A percentile compares a stretch with the other conserved stretches of the same genome.
Conservation (phyloP, 2,113 vertebrate species). For the Cheilinus undulatus region DNA sequence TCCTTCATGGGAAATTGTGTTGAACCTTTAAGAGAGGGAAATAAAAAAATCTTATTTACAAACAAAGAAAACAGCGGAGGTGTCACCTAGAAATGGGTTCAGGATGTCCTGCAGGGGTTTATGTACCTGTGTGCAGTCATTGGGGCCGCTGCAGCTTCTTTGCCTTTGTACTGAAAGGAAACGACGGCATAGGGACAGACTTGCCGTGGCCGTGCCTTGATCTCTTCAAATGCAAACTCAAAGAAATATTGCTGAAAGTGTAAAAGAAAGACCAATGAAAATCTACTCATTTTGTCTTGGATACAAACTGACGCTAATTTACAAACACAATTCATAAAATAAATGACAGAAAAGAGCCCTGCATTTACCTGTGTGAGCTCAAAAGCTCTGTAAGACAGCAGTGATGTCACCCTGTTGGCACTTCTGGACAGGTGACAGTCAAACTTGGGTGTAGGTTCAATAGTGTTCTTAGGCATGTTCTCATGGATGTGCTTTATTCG, state of each 20-base stretch:
- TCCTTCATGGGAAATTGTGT: slow-evolving; percentile 67
- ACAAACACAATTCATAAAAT: not conserved
- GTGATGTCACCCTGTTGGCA: slow-evolving; percentile 88
- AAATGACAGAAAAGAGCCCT: not conserved
- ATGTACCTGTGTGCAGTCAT: slow-evolving; percentile 88
- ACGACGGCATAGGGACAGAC: slow-evolving; percentile 95
- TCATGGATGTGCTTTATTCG: slow-evolving; percentile 92
- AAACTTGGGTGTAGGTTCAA: slow-evolving; percentile 92
- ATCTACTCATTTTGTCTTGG: too few relatives aligned
- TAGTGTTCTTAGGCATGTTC: slow-evolving; percentile 85
- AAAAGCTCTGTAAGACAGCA: slow-evolving; percentile 94
- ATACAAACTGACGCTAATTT: not conserved
- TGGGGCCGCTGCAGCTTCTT: slow-evolving; percentile 79
- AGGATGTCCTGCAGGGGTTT: slow-evolving; percentile 20
- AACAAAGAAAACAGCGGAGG: not conserved
- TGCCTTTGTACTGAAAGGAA: slow-evolving; percentile 92
- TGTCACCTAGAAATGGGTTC: too few relatives aligned
- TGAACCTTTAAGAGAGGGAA: slow-evolving; percentile 66
- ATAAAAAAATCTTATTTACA: not conserved
- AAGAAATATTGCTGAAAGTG: slow-evolving; percentile 94
- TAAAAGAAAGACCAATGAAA: not conserved
- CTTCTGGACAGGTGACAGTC: slow-evolving; percentile 95
- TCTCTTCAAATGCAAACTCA: slow-evolving; percentile 93
- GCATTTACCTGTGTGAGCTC: slow-evolving; percentile 92
- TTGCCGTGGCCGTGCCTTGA: slow-evolving; percentile 91